Base-by-base conservation (phyloP, 2,797 vertebrate genomes). In the Microchirus variegatus region DNA sequence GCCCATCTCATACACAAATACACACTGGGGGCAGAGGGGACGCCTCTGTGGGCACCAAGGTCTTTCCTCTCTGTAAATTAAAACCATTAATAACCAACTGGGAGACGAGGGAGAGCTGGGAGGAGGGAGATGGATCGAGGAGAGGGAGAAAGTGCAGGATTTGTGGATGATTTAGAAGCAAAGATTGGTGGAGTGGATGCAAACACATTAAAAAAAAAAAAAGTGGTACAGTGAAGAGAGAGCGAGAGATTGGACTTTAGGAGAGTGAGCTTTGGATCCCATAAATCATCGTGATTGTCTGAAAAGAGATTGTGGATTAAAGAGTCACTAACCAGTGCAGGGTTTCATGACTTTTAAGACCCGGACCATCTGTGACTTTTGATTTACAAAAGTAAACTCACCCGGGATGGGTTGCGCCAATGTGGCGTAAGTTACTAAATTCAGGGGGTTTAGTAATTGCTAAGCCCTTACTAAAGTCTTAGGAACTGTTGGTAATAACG, bases 21-120 rank as follows among this genome's bases (percentile, higher is more conserved):
- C 85, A 80, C 85, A 81, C 85, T 55, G 5, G 85, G 86, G 87
- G 82, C 75, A 77, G 64, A 78, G 77, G 80, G 76, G 73, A 75
- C 35, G 84, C 70, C 83, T 87, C 91, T 85, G 81, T 93, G 92
- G 91, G 80, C 87, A 83, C 89, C 89, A 92, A 89, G 83, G 91
- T 93, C 93, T 67, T 75, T 75, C 75, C 84, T 89, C 77, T 70
- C 90, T 86, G 91, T 94, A 96, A 96, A 96, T 97, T 94, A 96
- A 96, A 96, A 93, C 90, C 82, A 95, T 96, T 96, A 96, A 95
- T 96, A 96, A 95, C 82, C 83, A 87, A 91, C 82, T 81, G 86
- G 88, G 88, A 85, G 74, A 83, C 48, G 44, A 57, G 75, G 22
- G 75, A 58, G 59, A 15, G 19, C 43, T 9, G 63, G 44, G 73